Evolutionary conservation across 2,888 invertebrate species (phyloP).

Genomic region (Macrophya annulata): DNA sequence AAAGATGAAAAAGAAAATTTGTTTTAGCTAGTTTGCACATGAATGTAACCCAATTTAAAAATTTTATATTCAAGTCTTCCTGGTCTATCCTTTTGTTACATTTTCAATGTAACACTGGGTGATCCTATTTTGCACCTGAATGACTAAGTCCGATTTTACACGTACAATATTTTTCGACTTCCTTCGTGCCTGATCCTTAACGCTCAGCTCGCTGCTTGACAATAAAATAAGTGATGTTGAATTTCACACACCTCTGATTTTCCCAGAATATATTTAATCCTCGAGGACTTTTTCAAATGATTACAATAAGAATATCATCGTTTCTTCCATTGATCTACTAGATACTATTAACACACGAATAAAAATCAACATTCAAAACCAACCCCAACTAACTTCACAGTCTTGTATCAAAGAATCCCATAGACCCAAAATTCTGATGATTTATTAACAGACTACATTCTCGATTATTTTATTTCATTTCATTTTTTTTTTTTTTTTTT

Average conservation of each 20-base stretch:
- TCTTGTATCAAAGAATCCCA: background rate
- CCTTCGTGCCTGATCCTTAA: background rate
- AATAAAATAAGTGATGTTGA: constrained; percentile 9
- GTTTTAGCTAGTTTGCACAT: constrained; percentile 40
- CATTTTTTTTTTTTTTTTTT: too few species aligned
- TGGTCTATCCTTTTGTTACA: background rate
- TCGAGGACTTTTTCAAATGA: constrained; percentile 8
- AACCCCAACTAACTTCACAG: background rate
- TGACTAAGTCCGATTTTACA: constrained; percentile 59
- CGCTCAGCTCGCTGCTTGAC: background rate
- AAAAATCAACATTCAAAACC: constrained; percentile 24
- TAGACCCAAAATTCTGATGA: background rate
- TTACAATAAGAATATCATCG: constrained; percentile 28
- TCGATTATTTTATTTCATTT: background rate
- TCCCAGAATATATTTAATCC: background rate
- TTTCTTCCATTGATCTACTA: background rate
- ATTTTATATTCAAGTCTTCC: background rate
- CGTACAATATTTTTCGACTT: constrained; percentile 2
- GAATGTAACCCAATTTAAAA: constrained; percentile 24
- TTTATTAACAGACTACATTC: background rate
- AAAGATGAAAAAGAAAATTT: background rate
- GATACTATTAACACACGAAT: constrained; percentile 42
- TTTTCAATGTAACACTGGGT: constrained; percentile 17
- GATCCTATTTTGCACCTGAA: constrained; percentile 71
- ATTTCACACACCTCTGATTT: constrained; percentile 51